Conservation (phyloP, 2,797 vertebrate species). For the Ptychobarbus kaznakovi region DNA sequence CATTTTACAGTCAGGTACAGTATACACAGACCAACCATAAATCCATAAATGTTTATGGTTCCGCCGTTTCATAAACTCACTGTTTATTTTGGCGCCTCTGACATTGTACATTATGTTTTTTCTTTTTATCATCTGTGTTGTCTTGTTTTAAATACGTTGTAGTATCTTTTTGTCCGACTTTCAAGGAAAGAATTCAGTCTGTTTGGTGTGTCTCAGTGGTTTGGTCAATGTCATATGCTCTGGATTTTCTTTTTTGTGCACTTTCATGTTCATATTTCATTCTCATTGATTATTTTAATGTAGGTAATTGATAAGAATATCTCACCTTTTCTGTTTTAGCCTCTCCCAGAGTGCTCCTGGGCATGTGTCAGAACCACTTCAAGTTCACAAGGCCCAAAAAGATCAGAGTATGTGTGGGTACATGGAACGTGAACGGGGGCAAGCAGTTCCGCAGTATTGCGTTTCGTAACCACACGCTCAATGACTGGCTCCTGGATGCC, state of each 20-base stretch:
- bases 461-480: slow-evolving; percentile 96
- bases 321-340: slow-evolving; percentile 73
- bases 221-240: neutral
- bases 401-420: slow-evolving; percentile 90
- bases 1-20: slow-evolving; percentile 99
- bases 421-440: slow-evolving; percentile 98
- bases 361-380: slow-evolving; percentile 95
- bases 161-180: neutral
- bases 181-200: slow-evolving; percentile 1
- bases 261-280: slow-evolving; percentile 2
- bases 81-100: slow-evolving; percentile 30
- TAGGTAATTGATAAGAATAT: neutral
- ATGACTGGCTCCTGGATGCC: slow-evolving; percentile 96
- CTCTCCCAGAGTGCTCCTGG: slow-evolving; percentile 92
- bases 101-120: neutral
- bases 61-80: slow-evolving; percentile 50
- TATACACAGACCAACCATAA: slow-evolving; percentile 70
- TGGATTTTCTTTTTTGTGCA: neutral
- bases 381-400: slow-evolving; percentile 93
- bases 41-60: slow-evolving; percentile 44
- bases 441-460: slow-evolving; percentile 98
- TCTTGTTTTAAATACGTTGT: neutral
- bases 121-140: neutral
- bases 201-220: slow-evolving; percentile 5
- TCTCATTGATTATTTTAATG: neutral